Conservation (phyloP, 2,113 vertebrate species). For the Cyanoramphus novaezelandiae region DNA sequence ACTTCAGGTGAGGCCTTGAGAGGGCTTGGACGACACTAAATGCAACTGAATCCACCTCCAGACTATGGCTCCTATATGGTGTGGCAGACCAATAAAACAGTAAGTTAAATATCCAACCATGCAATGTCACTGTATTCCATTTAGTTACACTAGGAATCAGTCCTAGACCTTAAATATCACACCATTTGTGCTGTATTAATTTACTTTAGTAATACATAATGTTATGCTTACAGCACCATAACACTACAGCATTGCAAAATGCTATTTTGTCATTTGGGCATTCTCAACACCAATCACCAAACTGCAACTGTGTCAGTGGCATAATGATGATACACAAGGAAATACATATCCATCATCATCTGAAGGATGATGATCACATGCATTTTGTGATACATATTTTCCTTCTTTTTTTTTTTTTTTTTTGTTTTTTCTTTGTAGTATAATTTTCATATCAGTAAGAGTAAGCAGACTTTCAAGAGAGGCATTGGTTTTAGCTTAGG, state of each 20-base stretch:
- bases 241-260: neutral
- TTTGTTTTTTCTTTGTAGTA: neutral
- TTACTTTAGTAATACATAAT: neutral
- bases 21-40: neutral
- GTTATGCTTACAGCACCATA: neutral
- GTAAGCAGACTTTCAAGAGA: neutral
- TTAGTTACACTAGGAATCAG: neutral
- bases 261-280: neutral
- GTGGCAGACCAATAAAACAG: neutral
- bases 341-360: neutral
- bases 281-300: neutral
- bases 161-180: neutral
- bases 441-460: neutral
- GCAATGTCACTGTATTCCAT: neutral
- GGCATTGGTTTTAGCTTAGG: neutral
- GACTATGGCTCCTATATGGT: neutral
- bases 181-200: neutral
- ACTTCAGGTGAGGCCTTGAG: neutral
- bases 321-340: neutral
- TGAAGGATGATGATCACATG: neutral
- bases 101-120: neutral
- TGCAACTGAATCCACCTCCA: neutral
- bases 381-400: neutral
- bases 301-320: neutral
- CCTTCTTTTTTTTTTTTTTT: neutral